These are phyloP conservation scores for Cydia pomonella DNA, from an alignment of 1,140 invertebrate genomes.

Conservation along the genomic window DNA sequence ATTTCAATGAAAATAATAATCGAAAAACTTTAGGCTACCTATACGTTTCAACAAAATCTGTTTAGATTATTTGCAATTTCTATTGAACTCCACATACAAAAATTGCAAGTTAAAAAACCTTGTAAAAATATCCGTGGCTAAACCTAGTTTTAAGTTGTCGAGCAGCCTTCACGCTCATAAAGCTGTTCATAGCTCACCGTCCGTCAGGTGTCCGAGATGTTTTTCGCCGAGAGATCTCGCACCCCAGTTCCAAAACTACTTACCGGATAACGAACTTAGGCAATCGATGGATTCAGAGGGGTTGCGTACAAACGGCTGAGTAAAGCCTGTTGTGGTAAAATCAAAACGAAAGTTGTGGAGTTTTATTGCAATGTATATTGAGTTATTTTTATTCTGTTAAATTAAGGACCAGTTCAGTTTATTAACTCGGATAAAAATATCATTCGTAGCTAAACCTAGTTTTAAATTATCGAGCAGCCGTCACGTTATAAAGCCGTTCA, in stretches of 20 bases:
- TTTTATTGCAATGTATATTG: no score
- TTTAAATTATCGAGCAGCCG: neutral
- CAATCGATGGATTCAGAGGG: neutral
- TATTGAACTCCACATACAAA: no score
- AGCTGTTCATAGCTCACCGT: neutral
- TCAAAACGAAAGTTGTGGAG: neutral
- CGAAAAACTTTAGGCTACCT: no score
- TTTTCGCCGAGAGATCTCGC: neutral
- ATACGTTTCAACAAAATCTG: no score
- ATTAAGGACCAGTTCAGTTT: no score
- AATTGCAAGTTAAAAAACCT: no score
- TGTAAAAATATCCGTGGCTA: neutral
- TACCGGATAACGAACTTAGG: conserved; percentile 7
- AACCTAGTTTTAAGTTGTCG: neutral
- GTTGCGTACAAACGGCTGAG: neutral
- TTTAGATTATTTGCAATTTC: no score
- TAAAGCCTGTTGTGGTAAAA: neutral
- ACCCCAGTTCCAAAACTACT: conserved; percentile 8
- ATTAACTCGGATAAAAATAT: no score
- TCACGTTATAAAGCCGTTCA: neutral
- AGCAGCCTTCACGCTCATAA: neutral
- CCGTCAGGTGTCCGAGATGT: conserved; percentile 7
- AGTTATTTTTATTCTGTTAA: no score
- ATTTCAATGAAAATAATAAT: no score
- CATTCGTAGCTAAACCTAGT: neutral